Percentiles rank a stretch among this genome's conserved stretches.
These are phyloP conservation scores for Dusona sp. DNA, from an alignment of 2,888 invertebrate species.

Conservation along the genomic window DNA sequence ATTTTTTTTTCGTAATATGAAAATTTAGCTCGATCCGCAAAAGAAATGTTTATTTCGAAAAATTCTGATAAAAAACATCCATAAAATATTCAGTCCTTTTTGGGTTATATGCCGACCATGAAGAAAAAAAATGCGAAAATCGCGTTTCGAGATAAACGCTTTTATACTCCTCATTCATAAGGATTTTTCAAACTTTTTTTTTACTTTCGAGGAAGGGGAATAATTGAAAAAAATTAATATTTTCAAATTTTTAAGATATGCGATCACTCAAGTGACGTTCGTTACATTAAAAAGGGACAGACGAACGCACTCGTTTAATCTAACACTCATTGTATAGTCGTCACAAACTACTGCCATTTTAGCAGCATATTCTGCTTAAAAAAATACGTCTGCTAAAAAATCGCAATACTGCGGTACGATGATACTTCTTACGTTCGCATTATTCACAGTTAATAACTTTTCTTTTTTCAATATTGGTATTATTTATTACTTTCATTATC, in stretches of 20 bases:
- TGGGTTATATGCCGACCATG: too few relatives aligned
- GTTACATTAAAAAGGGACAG: constrained; percentile 5
- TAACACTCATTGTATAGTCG: constrained; percentile 47
- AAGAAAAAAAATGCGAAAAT: too few relatives aligned
- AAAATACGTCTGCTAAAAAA: constrained; percentile 66
- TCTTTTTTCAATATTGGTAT: constrained; percentile 50
- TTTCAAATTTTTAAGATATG: background rate
- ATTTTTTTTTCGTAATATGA: background rate
- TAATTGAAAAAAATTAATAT: background rate
- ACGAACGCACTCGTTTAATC: constrained; percentile 31
- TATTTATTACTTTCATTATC: constrained; percentile 53
- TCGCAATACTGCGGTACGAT: background rate
- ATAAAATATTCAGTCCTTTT: too few relatives aligned
- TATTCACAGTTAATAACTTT: background rate
- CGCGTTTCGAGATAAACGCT: too few relatives aligned
- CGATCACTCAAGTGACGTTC: background rate
- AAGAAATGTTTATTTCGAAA: too few relatives aligned
- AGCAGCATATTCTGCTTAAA: constrained; percentile 69
- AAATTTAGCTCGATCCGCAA: background rate
- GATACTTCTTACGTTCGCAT: background rate
- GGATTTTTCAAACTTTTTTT: background rate
- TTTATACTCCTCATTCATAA: background rate
- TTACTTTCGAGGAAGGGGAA: background rate
- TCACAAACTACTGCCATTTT: constrained; percentile 74
- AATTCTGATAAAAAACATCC: too few relatives aligned